Evolutionary conservation across 2,113 vertebrate species (phyloP), one percentile per base, ranked within the genome.

Genomic region (Otis tarda): DNA sequence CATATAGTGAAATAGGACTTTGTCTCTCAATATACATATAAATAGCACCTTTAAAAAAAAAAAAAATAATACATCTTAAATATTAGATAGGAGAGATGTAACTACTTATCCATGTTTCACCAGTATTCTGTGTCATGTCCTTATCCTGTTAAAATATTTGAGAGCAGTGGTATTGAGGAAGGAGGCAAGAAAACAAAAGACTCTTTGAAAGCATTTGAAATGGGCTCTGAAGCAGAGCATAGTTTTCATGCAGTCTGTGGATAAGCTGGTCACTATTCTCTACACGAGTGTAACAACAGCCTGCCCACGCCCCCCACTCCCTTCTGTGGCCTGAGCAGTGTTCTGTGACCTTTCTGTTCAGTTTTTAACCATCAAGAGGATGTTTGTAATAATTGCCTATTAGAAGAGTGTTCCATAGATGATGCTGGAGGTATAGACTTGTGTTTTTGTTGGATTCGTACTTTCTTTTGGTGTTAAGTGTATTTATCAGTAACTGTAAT

Each of bases 91-190:
- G 18, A 45, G n/a, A 53, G 59, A 69, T 1, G 33, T 2, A 70
- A 7, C 9, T 52, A 8, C 12, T 86, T 83, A 49, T 14, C 12
- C 22, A 22, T 23, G 35, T 27, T 33, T 87, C 53, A 55, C 35
- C 7, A 18, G 24, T 69, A 90, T 93, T 90, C 37, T 74, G 24
- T 91, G 64, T 67, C 49, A 30, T 69, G n/a, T 83, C 49, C 47
- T 77, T 21, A 37, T 86, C n/a, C 86, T 47, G 71, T 93, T 84
- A 89, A 95, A 84, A 68, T 79, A 59, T 47, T 92, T 65, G 73
- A 82, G 39, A 41, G n/a, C n/a, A 47, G 43, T 84, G 53, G 37
- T 49, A 49, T 37, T 75, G 73, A 87, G 49, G 65, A 49, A 70
- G 83, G 60, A 90, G 35, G 71, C 60, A 63, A 50, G 47, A 68